Percentiles rank a stretch among this genome's conserved stretches.
phyloP scores from a whole-genome alignment of 2,113 vertebrate species.

The Siniperca chuatsi region DNA sequence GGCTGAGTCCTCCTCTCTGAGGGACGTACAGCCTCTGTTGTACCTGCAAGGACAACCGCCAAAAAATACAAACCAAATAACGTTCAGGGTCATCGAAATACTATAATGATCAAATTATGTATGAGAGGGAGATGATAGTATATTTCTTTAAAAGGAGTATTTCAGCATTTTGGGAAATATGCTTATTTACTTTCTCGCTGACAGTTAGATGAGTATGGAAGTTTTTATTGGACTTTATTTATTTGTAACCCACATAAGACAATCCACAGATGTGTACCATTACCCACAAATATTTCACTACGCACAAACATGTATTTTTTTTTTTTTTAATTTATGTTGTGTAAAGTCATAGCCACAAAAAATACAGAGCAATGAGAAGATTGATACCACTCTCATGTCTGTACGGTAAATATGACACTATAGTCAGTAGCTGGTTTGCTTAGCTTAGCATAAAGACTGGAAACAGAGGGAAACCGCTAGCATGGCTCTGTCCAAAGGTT shows the following conservation, averaged over 20 bases:
- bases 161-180: background rate
- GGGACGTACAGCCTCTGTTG: slow-evolving; percentile 88
- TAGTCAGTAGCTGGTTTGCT: background rate
- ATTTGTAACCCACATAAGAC: too few relatives aligned
- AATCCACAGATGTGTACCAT: too few relatives aligned
- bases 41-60: slow-evolving; percentile 73
- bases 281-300: too few relatives aligned
- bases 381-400: background rate
- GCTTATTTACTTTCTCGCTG: background rate
- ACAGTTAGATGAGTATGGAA: background rate
- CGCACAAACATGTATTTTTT: too few relatives aligned
- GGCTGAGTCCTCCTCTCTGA: slow-evolving; percentile 94
- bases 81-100: background rate
- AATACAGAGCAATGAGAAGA: background rate
- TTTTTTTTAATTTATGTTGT: too few relatives aligned
- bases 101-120: background rate
- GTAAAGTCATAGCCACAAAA: too few relatives aligned
- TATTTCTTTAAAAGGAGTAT: too few relatives aligned
- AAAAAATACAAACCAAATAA: background rate
- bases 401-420: background rate
- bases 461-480: background rate
- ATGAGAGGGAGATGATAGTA: background rate
- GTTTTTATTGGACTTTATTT: too few relatives aligned
- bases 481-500: background rate
- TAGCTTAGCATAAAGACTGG: background rate